Conservation (phyloP, 1,140 invertebrate species). For the Bombus affinis region DNA sequence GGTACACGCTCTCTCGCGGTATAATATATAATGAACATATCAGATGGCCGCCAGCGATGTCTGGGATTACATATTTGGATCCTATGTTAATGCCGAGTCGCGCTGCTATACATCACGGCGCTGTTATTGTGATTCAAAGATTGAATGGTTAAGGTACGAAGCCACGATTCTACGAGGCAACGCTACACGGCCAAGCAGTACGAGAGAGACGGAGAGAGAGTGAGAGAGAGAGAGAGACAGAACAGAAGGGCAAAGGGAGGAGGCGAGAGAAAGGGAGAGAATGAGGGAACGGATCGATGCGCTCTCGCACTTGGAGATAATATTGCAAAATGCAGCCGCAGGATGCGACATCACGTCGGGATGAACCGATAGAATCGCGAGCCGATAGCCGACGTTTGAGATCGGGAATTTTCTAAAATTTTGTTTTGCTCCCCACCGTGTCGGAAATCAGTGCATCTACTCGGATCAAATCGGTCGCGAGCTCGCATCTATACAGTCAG, state of each 20-base stretch:
- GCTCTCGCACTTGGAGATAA: constrained; percentile 58
- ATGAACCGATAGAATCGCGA: constrained; percentile 31
- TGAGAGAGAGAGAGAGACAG: neutral
- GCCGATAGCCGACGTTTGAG: neutral
- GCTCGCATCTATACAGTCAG: neutral
- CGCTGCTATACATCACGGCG: constrained; percentile 65
- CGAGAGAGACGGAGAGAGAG: too few species aligned
- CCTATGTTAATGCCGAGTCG: constrained; percentile 68
- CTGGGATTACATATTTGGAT: constrained; percentile 71
- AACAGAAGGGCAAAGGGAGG: neutral
- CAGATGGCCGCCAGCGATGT: constrained; percentile 70
- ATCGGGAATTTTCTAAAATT: neutral
- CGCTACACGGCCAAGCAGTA: neutral
- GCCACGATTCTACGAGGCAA: constrained; percentile 48
- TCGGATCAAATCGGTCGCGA: neutral
- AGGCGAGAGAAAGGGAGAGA: constrained; percentile 23
- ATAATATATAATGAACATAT: constrained; percentile 71
- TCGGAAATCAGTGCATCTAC: neutral
- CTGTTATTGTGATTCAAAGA: constrained; percentile 69
- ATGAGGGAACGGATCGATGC: constrained; percentile 60
- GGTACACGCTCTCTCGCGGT: constrained; percentile 43
- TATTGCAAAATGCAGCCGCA: constrained; percentile 61
- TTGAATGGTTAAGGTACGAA: constrained; percentile 66
- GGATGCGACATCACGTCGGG: constrained; percentile 45
- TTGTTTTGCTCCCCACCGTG: neutral